A percentile compares a stretch with the other conserved stretches of the same genome.
phyloP scores from a whole-genome alignment of 1,140 invertebrate species.

The Plodia interpunctella region DNA sequence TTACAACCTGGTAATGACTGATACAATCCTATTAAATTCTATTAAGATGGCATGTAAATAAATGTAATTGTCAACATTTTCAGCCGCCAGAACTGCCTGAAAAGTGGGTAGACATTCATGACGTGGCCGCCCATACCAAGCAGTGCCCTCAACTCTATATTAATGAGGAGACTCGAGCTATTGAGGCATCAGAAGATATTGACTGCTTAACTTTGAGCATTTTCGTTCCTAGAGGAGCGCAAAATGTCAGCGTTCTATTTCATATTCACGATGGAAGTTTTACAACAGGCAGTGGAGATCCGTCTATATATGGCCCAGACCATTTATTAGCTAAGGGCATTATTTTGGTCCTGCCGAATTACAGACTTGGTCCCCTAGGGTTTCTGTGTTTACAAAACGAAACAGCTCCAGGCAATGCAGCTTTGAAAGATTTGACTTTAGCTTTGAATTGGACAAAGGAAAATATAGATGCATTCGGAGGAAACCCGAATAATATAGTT shows the following conservation, averaged over 20 bases:
- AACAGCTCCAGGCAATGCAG: slow-evolving; percentile 79
- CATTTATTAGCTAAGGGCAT: slow-evolving; percentile 36
- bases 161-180: slow-evolving; percentile 18
- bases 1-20: too few relatives aligned
- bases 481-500: slow-evolving; percentile 76
- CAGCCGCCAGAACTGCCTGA: slow-evolving; percentile 70
- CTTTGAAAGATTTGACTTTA: slow-evolving; percentile 81
- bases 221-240: slow-evolving; percentile 28
- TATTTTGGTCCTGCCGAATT: slow-evolving; percentile 58
- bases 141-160: slow-evolving; percentile 50
- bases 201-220: slow-evolving; percentile 57
- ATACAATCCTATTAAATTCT: too few relatives aligned
- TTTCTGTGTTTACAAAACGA: slow-evolving; percentile 50
- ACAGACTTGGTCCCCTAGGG: slow-evolving; percentile 54
- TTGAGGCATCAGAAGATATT: slow-evolving; percentile 29
- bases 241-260: slow-evolving; percentile 42
- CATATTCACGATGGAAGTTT: slow-evolving; percentile 53
- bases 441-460: slow-evolving; percentile 82
- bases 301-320: slow-evolving; percentile 40
- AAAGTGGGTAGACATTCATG: slow-evolving; percentile 63
- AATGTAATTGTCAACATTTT: slow-evolving; percentile 23
- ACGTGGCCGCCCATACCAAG: slow-evolving; percentile 61
- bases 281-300: slow-evolving; percentile 43
- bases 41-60: too few relatives aligned
- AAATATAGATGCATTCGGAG: slow-evolving; percentile 84